A percentile compares a stretch with the other conserved stretches of the same genome.
Conservation (phyloP, 35 echinoderm and acorn worm genomes). For the Strongylocentrotus purpuratus region DNA sequence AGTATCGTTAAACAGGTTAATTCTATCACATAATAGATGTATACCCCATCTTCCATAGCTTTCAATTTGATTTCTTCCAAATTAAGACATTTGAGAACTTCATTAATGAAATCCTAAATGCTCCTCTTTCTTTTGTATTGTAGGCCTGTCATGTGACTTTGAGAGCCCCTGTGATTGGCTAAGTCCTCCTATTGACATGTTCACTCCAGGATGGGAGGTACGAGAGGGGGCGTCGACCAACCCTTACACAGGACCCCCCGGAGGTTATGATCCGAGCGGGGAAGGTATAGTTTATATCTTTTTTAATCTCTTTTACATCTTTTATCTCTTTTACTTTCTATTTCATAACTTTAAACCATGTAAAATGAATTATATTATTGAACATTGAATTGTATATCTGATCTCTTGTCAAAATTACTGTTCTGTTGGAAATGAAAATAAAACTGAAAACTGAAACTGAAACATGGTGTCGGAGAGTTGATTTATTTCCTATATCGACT, state of each 20-base stretch:
- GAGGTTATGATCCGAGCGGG: constrained; percentile 16
- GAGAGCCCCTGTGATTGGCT: constrained; percentile 35
- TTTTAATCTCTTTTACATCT: too few species aligned
- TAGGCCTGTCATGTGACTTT: constrained; percentile 55
- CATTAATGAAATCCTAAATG: not conserved
- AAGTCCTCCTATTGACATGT: not conserved
- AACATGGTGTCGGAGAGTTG: too few species aligned
- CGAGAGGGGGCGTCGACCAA: constrained; percentile 15
- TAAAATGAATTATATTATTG: too few species aligned
- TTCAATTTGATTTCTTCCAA: not conserved
- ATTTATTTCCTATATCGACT: too few species aligned
- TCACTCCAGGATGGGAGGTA: constrained; percentile 33
- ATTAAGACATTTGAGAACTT: too few species aligned
- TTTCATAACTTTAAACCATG: too few species aligned
- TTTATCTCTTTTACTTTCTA: too few species aligned
- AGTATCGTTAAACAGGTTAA: too few species aligned
- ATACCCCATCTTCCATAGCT: not conserved
- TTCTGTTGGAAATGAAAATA: too few species aligned
- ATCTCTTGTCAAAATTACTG: too few species aligned
- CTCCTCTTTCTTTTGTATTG: not conserved
- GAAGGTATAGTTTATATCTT: not conserved
- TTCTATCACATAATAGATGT: not conserved
- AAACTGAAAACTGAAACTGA: too few species aligned
- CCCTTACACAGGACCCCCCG: constrained; percentile 44
- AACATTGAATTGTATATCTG: too few species aligned